Evolutionary conservation across 2,888 invertebrate genomes (phyloP).

Genomic region (Poecilobothrus nobilitatus): DNA sequence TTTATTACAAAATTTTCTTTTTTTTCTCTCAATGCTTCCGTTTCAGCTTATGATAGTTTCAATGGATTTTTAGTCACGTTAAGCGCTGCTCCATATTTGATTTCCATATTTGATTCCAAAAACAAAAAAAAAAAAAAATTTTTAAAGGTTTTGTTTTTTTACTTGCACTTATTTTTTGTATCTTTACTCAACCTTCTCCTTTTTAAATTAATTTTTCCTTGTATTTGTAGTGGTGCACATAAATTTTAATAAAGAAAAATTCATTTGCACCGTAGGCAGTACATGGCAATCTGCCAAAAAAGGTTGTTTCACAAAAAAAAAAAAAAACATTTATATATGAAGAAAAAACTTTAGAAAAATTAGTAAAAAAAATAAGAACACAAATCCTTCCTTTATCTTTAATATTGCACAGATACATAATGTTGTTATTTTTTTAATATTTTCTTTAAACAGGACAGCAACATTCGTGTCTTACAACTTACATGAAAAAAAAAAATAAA

Average conservation of each 20-base stretch:
- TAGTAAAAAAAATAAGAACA: background rate
- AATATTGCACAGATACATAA: background rate
- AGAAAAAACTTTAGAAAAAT: background rate
- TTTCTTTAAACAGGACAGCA: background rate
- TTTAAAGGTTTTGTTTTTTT: too few relatives aligned
- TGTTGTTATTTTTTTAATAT: background rate
- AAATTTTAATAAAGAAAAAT: slow-evolving; percentile 28
- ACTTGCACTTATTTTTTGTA: too few relatives aligned
- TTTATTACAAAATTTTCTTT: too few relatives aligned
- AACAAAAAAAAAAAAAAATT: too few relatives aligned
- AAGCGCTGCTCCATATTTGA: too few relatives aligned
- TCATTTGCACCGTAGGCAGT: slow-evolving; percentile 30
- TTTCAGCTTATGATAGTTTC: too few relatives aligned
- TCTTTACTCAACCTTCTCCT: too few relatives aligned
- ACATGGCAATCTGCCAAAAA: slow-evolving; percentile 30
- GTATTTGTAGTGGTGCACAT: slow-evolving; percentile 17
- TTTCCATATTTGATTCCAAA: too few relatives aligned
- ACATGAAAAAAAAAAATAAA: too few relatives aligned
- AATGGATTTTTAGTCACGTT: too few relatives aligned
- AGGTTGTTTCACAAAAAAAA: slow-evolving; percentile 21
- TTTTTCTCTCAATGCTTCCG: too few relatives aligned
- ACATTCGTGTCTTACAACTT: background rate
- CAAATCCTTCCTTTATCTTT: background rate
- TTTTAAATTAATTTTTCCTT: background rate
- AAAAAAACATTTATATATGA: too few relatives aligned